Evolutionary conservation across 2,113 vertebrate genomes (phyloP).

Genomic region (Peromyscus californicus): DNA sequence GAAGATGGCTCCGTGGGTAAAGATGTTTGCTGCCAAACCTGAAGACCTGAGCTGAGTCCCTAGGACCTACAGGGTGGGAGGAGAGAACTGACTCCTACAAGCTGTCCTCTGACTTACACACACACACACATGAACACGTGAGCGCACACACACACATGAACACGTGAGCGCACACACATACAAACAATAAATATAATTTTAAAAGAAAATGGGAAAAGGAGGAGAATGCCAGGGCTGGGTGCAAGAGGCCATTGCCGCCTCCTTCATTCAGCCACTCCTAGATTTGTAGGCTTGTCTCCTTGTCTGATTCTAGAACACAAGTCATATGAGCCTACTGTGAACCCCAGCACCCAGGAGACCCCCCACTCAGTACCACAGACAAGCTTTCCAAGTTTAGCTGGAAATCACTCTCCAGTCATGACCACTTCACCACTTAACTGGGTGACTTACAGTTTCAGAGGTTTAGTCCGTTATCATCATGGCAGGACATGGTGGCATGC

Average conservation of each 20-base stretch:
- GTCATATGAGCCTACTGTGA: neutral
- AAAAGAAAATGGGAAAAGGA: neutral
- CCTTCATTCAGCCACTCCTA: neutral
- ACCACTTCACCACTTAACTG: neutral
- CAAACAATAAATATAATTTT: neutral
- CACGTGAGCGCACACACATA: neutral
- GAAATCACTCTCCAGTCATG: neutral
- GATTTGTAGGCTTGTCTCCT: neutral
- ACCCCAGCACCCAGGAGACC: fast-evolving
- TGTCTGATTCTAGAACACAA: neutral
- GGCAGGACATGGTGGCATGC: neutral
- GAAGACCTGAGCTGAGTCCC: neutral
- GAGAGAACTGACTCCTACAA: neutral
- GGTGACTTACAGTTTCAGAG: neutral
- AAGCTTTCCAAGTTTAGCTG: neutral
- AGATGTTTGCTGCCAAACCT: neutral
- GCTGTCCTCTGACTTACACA: neutral
- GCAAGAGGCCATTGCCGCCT: no score
- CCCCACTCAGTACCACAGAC: neutral
- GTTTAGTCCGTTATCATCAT: neutral
- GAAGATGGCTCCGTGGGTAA: neutral
- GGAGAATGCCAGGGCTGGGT: neutral
- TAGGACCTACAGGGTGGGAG: neutral
- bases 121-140: neutral
- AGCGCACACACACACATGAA: neutral